Conservation (phyloP, 2,113 vertebrate species). For the Lates calcarifer region DNA sequence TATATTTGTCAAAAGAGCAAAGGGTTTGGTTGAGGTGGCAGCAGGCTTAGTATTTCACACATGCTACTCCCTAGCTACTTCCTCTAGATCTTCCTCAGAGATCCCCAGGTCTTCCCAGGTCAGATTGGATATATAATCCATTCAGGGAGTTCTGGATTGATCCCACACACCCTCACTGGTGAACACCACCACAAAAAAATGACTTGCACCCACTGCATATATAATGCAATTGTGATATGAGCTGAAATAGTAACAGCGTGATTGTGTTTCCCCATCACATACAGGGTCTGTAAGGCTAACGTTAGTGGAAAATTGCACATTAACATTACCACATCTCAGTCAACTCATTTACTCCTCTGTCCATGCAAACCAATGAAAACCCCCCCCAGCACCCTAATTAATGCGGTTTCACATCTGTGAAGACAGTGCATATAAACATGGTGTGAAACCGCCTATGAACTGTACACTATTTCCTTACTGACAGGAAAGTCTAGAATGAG, state of each 20-base stretch:
- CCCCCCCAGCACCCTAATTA: neutral
- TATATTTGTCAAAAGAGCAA: no score
- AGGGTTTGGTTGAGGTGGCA: no score
- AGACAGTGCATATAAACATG: neutral
- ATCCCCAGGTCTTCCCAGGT: no score
- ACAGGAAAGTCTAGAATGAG: slow-evolving; percentile 43
- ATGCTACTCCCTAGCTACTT: no score
- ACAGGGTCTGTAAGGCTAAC: no score
- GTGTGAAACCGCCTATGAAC: neutral
- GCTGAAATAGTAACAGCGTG: neutral
- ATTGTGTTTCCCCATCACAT: neutral
- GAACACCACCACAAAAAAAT: neutral
- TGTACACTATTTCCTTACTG: neutral
- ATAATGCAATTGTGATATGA: neutral
- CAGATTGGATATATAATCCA: neutral
- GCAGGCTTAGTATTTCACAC: no score
- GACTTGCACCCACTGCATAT: neutral
- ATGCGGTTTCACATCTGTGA: neutral
- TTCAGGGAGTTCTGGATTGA: neutral
- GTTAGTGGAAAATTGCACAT: neutral
- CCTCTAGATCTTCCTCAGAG: no score
- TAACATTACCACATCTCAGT: neutral
- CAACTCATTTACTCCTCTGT: neutral
- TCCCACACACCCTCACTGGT: no score
- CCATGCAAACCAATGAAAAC: neutral